Conservation (phyloP, 2,888 invertebrate genomes). For the Phania funesta region DNA sequence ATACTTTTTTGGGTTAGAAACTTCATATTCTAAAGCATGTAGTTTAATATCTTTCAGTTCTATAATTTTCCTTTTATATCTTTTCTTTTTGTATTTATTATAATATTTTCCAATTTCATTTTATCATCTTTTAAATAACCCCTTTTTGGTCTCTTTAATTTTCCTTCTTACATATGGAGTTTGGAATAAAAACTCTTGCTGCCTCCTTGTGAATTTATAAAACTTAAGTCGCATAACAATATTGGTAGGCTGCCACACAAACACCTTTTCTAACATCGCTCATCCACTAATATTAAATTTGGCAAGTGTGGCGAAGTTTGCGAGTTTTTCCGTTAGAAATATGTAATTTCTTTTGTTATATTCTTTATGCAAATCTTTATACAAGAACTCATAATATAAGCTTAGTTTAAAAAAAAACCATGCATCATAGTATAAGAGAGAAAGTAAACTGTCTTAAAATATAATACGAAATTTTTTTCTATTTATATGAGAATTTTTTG, state of each 20-base stretch:
- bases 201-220: constrained; percentile 42
- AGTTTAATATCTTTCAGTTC: not conserved
- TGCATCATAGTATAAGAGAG: too few species aligned
- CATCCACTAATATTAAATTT: not conserved
- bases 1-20: too few species aligned
- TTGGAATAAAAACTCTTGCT: not conserved
- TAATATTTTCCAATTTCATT: not conserved
- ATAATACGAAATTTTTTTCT: too few species aligned
- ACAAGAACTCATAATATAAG: too few species aligned
- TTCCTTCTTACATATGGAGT: not conserved
- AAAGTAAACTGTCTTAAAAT: too few species aligned
- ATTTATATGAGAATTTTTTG: too few species aligned
- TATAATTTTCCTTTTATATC: not conserved
- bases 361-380: too few species aligned
- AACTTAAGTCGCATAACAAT: constrained; percentile 44
- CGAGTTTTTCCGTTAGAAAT: not conserved
- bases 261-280: constrained; percentile 22
- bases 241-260: not conserved
- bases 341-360: too few species aligned
- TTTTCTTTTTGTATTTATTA: not conserved
- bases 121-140: constrained; percentile 13
- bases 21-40: not conserved
- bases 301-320: constrained; percentile 8
- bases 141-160: constrained; percentile 13
- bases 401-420: too few species aligned